phyloP scores from a whole-genome alignment of 2,797 vertebrate species.

The Enteromius unitaeniatus region DNA sequence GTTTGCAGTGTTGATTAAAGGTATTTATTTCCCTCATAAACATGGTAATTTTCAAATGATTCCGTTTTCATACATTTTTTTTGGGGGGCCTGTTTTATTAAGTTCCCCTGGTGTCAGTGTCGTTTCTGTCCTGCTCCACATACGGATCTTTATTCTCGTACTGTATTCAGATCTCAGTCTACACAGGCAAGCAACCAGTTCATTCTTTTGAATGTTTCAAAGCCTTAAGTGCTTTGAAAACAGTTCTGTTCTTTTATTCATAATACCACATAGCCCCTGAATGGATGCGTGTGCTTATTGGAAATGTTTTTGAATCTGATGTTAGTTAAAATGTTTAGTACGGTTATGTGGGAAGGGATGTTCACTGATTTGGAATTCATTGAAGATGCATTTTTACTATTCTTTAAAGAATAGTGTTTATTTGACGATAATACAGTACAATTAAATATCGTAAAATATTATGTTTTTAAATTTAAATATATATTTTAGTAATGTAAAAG shows the following conservation, averaged over 20 bases:
- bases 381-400: background rate
- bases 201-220: slow-evolving; percentile 33
- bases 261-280: slow-evolving; percentile 8
- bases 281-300: slow-evolving; percentile 1
- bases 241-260: slow-evolving; percentile 32
- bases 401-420: background rate
- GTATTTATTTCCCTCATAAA: background rate
- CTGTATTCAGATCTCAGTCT: slow-evolving; percentile 25
- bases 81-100: background rate
- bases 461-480: background rate
- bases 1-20: background rate
- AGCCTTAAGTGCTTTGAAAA: slow-evolving; percentile 40
- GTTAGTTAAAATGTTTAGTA: slow-evolving; percentile 1
- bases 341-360: background rate
- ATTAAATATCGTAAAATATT: background rate
- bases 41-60: background rate
- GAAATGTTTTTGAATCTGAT: background rate
- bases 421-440: background rate
- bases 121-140: background rate
- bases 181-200: slow-evolving; percentile 24
- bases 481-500: background rate
- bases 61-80: background rate
- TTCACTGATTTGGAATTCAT: background rate
- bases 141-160: background rate
- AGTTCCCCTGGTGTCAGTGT: background rate